Base-by-base conservation (phyloP, 2,888 invertebrate species). In the Phortica magna region DNA sequence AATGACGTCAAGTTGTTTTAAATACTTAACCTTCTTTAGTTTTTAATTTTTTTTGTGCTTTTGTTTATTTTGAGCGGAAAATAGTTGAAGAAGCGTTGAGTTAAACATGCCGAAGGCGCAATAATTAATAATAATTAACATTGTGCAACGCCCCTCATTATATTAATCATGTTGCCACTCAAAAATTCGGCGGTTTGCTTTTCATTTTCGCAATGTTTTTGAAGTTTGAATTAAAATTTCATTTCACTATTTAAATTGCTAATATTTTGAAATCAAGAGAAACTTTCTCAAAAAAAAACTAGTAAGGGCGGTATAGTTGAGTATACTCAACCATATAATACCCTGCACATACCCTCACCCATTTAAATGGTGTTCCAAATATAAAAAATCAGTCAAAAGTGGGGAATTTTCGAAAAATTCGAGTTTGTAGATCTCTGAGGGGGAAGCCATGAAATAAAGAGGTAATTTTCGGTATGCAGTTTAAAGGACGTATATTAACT, bases 251-350 rank as follows among this genome's bases (percentile, higher is more conserved):
- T 31, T 31, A 31, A 31, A 31, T 31, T 31, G 31, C 31, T 31
- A 31, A 31, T 31, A 31, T 31, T 31, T 31, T 31, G 31, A 31
- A 31, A 55, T 17, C 6, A 55, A 55, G 55, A 55, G 17, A 55
- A 55, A 55, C 55, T 55, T 55, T 55, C 55, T 12, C 55, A 55
- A 55, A 55, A 55, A 55, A 14, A 55, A 55, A 55, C 53, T n/a
- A n/a, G n/a, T n/a, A n/a, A n/a, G n/a, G n/a, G n/a, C n/a, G n/a
- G n/a, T n/a, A n/a, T n/a, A n/a, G n/a, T n/a, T n/a, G n/a, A n/a
- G n/a, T n/a, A n/a, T n/a, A n/a, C n/a, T n/a, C n/a, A n/a, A n/a
- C n/a, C n/a, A n/a, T n/a, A n/a, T n/a, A n/a, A n/a, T n/a, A n/a
- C n/a, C n/a, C n/a, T n/a, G n/a, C n/a, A n/a, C n/a, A n/a, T n/a